Base-by-base conservation (phyloP, 2,113 vertebrate genomes). In the Scomber japonicus region DNA sequence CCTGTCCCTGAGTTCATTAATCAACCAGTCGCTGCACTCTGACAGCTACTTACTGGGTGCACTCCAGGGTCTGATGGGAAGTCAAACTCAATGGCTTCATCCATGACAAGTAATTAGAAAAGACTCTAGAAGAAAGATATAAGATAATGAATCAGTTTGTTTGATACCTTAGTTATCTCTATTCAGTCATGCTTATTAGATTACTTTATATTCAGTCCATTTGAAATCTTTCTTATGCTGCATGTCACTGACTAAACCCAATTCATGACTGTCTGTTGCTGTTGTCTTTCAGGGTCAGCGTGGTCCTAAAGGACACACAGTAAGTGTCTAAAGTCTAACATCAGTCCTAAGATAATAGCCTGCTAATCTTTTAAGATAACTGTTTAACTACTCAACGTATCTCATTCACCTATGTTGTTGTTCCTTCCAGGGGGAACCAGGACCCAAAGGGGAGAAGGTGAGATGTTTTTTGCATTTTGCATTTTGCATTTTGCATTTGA, bases 351-450 rank as follows among this genome's bases (percentile, higher is more conserved):
- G 17, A 56, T 68, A 2, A 50, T 24, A 14, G 27, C 2, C 54
- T 35, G 3, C 24, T 60, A n/a, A 21, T 40, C 5, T 27, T 51
- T 51, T 14, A 10, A 17, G 1, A 5, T 21, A 17, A 12, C 8
- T 54, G 10, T 44, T 9, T 12, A 60, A 75, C 11, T 24, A 30
- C 5, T 70, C 13, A 95, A 40, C 93, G 93, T 96, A 80, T 92
- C 66, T 65, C 31, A 61, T 17, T 63, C 0, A 57, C 5, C 5
- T 68, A 5, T 54, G 13, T 73, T 81, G 10, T 66, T 82, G 57
- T 62, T 13, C 9, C 77, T 84, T 90, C 10, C 78, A 98, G 97
- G 97, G 97, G 76, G 96, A 97, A 35, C 96, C 96, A 69, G 96
- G 96, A 78, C 85, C 87, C 45, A 93, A 92, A 75, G 93, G 93